Conservation (phyloP, 1,140 invertebrate species). For the Drosophila littoralis region DNA sequence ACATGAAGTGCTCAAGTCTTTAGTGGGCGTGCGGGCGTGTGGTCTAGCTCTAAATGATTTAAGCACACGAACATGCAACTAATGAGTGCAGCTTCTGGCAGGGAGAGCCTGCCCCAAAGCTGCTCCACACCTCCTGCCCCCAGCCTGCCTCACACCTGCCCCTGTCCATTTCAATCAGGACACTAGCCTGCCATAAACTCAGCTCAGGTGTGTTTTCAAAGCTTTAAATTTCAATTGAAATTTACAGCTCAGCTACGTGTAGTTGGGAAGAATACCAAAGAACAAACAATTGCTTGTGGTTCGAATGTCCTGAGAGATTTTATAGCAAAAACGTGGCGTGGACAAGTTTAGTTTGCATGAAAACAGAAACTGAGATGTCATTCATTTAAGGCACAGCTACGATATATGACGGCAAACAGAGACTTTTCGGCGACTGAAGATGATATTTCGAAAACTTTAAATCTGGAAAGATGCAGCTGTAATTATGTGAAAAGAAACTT, state of each 20-base stretch:
- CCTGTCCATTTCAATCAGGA: background rate
- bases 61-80: slow-evolving; percentile 77
- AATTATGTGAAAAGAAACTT: no score
- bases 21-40: background rate
- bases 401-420: no score
- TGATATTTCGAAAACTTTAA: no score
- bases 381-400: background rate
- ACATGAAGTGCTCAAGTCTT: slow-evolving; percentile 29
- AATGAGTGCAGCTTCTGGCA: slow-evolving; percentile 56
- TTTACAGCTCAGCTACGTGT: slow-evolving; percentile 67
- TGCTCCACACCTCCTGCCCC: background rate
- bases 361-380: background rate
- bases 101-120: background rate
- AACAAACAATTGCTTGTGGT: slow-evolving; percentile 1
- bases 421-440: no score
- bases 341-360: background rate
- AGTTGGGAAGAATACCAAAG: background rate
- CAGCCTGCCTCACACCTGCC: background rate
- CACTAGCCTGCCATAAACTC: slow-evolving; percentile 30
- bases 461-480: no score
- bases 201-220: slow-evolving; percentile 10
- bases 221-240: slow-evolving; percentile 66
- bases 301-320: background rate
- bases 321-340: background rate
- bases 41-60: slow-evolving; percentile 63